Evolutionary conservation across 2,797 vertebrate genomes (phyloP), one percentile per base, ranked within the genome.

Genomic region (Lophotriccus pileatus): DNA sequence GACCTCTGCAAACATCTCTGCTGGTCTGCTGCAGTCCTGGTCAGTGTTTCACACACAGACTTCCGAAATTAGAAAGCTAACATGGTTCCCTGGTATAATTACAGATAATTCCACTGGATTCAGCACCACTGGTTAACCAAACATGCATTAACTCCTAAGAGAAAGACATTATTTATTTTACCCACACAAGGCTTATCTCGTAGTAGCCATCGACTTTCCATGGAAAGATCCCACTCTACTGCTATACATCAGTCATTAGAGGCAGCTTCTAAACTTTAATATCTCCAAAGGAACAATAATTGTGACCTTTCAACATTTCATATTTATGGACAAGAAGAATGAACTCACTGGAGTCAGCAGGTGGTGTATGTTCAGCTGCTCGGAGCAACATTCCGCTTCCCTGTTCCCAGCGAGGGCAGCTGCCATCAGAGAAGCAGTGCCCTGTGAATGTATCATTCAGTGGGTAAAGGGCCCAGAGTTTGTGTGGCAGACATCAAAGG

Each of bases 221-320:
- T 13, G 49, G 83, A 87, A 94, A 92, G 81, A 89, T 47, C 82
- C 84, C 0, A 0, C 82, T 90, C 41, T 52, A 44, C 43, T 76
- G 58, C 59, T 63, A 67, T 19, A 53, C 67, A 79, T 93, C 74
- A 88, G 58, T 19, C 88, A 78, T 73, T 47, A 88, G 24, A 68
- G 36, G 53, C 90, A 88, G 77, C 77, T 86, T 88, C 68, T 73
- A 88, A 95, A 77, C 39, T 63, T 92, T 73, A 91, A 17, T 75
- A 83, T 90, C 90, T 93, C 90, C 90, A 92, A 82, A 96, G 84
- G 82, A 95, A 88, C 87, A 91, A 89, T 82, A 89, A 90, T 64
- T 70, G 80, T 1, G 3, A 73, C 52, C n/a, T 74, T 84, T 58
- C 79, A 41, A 55, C 92, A 83, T 84, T 95, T 92, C 37, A 84